phyloP scores from a whole-genome alignment of 2,888 invertebrate species.

The Trachelus tabidus region DNA sequence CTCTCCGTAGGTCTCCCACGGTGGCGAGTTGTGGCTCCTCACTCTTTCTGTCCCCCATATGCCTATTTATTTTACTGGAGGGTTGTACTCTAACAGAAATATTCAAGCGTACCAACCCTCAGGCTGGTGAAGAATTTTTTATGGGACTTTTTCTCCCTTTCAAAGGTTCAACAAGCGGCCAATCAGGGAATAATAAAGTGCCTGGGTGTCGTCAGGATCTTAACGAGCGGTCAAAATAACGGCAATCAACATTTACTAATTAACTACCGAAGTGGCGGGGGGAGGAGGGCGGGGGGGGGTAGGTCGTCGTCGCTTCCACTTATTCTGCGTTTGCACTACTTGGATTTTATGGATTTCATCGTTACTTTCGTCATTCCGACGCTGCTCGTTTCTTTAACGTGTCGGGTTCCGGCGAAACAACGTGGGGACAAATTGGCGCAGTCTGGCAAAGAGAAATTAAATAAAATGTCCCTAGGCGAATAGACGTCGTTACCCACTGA shows the following conservation, averaged over 20 bases:
- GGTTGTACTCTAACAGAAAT: not conserved
- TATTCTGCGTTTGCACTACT: not conserved
- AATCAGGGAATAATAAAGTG: not conserved
- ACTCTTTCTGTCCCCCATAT: not conserved
- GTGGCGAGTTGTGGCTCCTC: not conserved
- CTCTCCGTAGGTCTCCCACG: not conserved
- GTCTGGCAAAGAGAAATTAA: not conserved
- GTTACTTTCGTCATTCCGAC: not conserved
- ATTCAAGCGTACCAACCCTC: not conserved
- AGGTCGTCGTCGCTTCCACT: too few species aligned
- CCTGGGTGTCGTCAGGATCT: not conserved
- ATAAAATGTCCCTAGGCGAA: not conserved
- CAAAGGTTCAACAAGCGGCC: not conserved
- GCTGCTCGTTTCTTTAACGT: not conserved
- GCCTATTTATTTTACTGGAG: not conserved
- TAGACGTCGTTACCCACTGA: not conserved
- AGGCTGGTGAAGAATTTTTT: not conserved
- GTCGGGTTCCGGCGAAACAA: not conserved
- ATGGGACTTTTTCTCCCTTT: not conserved
- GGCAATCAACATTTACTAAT: conserved; percentile 13
- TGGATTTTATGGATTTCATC: not conserved
- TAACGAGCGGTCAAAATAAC: conserved; percentile 14
- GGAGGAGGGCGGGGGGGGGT: too few species aligned
- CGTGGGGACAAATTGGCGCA: not conserved
- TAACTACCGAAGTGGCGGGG: not conserved